Base-by-base conservation (phyloP, 1,140 invertebrate genomes). In the Oreohelix idahoensis region DNA sequence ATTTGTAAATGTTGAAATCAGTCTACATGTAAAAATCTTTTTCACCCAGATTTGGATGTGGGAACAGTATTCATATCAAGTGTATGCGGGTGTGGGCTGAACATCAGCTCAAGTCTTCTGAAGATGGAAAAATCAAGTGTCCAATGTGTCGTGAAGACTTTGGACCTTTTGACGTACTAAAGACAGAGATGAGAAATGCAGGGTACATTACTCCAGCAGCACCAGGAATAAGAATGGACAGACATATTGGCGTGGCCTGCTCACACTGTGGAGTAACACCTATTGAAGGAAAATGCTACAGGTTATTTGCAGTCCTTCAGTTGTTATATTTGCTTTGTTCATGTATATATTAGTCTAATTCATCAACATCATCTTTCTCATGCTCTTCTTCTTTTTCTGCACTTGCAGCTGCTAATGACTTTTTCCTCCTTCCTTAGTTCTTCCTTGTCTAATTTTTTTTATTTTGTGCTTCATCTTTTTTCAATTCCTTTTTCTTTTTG, bases 81-180 rank as follows among this genome's bases (percentile, higher is more conserved):
- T 93, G 92, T 86, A 93, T 93, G 92, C 92, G 90, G 78, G 87
- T 93, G 13, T 93, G 91, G 90, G 91, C 92, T 2, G 92, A 92
- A 42, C 92, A 93, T 83, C 92, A 93, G 81, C 89, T 89, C 79
- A 84, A 83, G 73, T 86, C 89, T 63, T 86, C 88, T 17, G 90
- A 89, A 32, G 89, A 92, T 42, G 86, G 86, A 11, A 84, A 76
- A 63, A 89, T 93, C 39, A 91, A 92, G 79, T 93, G 93, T 86
- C 93, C 93, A 10, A 89, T 92, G 77, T 93, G 93, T 87, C 88
- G 93, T 35, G 90, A 92, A 83, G 91, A 92, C 85, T 93, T 93
- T 90, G 92, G 91, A 36, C 88, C 92, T 0, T 81, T 92, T 74
- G 88, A 91, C 58, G 81, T 91, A 38, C 86, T 93, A 23, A 89